Percentiles rank a stretch among this genome's conserved stretches.
Evolutionary conservation across 2,888 invertebrate species (phyloP).

Genomic region (Hydriomena furcata): DNA sequence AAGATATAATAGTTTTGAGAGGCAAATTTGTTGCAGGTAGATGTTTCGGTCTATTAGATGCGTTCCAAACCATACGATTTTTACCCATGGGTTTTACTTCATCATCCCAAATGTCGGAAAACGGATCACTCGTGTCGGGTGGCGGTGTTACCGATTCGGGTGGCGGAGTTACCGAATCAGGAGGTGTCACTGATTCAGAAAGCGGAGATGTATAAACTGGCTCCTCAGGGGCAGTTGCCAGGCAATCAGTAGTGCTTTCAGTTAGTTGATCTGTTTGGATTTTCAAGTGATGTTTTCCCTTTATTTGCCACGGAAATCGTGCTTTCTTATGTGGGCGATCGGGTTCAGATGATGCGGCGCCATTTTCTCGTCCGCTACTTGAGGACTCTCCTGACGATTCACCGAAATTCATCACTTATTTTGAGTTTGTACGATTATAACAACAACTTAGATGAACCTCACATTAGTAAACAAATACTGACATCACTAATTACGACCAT

Average conservation of each 20-base stretch:
- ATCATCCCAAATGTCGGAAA: background rate
- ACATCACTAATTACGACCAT: slow-evolving; percentile 78
- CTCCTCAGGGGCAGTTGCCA: slow-evolving; percentile 18
- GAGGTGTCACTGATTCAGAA: slow-evolving; percentile 35
- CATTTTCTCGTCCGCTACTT: slow-evolving; percentile 78
- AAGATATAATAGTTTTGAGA: slow-evolving; percentile 10
- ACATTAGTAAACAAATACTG: slow-evolving; percentile 78
- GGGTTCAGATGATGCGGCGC: slow-evolving; percentile 74
- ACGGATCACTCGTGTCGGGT: background rate
- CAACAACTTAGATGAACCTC: slow-evolving; percentile 38
- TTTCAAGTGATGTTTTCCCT: slow-evolving; percentile 85
- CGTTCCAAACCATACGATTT: background rate
- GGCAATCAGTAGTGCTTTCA: slow-evolving; percentile 14
- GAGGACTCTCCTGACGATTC: slow-evolving; percentile 73
- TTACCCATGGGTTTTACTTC: background rate
- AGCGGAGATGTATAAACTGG: background rate
- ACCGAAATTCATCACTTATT: slow-evolving; percentile 64
- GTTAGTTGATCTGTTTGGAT: slow-evolving; percentile 50
- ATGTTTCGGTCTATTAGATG: background rate
- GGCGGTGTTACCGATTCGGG: no score
- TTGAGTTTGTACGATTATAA: slow-evolving; percentile 29
- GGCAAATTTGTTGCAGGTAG: slow-evolving; percentile 1
- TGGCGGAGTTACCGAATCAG: background rate
- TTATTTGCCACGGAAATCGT: slow-evolving; percentile 86
- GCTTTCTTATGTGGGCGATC: slow-evolving; percentile 87